Base-by-base conservation (phyloP, 2,888 invertebrate genomes). In the Epinotia brunnichana region DNA sequence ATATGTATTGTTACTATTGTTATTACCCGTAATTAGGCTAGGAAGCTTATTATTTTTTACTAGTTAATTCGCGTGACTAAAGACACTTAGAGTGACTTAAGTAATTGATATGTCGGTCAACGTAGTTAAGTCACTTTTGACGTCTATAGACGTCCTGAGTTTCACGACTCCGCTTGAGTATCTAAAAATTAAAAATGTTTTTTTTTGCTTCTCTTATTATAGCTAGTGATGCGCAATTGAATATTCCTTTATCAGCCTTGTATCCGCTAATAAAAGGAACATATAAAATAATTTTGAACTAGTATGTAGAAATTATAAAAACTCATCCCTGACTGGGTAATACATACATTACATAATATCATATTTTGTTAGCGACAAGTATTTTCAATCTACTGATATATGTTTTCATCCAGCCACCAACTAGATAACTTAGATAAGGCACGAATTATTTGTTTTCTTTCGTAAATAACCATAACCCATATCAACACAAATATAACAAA, bases 1-100 rank as follows among this genome's bases (percentile, higher is more conserved):
- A 61, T 61, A 64, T 35, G 35, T 21, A 66, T 66, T 66, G 66
- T 66, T 54, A 41, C 66, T 21, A 56, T 56, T 66, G 66, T 66
- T 54, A 35, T 21, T 7, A 48, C 11, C n/a, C 19, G 53, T 64
- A 39, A 66, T 66, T 54, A 66, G 66, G 54, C 2, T 54, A 66
- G 54, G 66, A 66, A 66, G 66, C 54, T 66, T 21, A 66, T 66
- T 66, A 53, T 41, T 56, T 66, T 41, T 66, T 19, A 21, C 21
- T 41, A 15, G 17, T 3, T 41, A 41, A 29, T 66, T 56, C 41
- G 51, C 35, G 21, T 66, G 53, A 44, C 53, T 63, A 63, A 63
- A 53, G 4, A 24, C 35, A 3, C 3, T 61, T 39, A 35, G 9
- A 9, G 9, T 35, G 0, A 39, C 17, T 39, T 11, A 1, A 59